Evolutionary conservation across 2,888 invertebrate species (phyloP), one percentile per base, ranked within the genome.

Genomic region (Oscheius onirici): DNA sequence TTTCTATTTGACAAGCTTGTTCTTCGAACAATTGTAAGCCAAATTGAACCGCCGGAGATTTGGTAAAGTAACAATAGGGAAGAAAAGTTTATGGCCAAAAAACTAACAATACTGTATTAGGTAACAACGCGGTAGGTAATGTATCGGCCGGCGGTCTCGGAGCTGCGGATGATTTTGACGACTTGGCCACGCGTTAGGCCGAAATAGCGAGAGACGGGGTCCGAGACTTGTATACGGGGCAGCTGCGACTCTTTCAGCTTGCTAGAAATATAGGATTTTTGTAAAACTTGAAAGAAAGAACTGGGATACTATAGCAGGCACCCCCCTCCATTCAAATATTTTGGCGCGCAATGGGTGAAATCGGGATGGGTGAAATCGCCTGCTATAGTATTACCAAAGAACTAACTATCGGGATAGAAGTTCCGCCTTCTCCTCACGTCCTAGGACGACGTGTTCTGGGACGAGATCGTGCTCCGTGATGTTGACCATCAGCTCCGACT

Each of bases 221-320:
- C 99, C 65, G 96, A 95, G 10, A 94, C 94, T 90, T 99, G 99
- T 88, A 99, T 99, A 88, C 97, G 92, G 93, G 99, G 99, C 88
- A 99, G 90, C 91, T 97, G 97, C 88, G 95, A 96, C 88, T 99
- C 99, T 89, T 97, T 99, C 61, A 99, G 89, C 90, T 99, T 99
- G 90, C 91, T 91, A 75, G n/a, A n/a, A n/a, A n/a, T n/a, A n/a
- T n/a, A n/a, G n/a, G n/a, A n/a, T n/a, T n/a, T n/a, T n/a, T n/a
- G n/a, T n/a, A n/a, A n/a, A n/a, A n/a, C n/a, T n/a, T n/a, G n/a
- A n/a, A n/a, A n/a, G n/a, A n/a, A n/a, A n/a, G n/a, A n/a, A n/a
- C n/a, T n/a, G n/a, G n/a, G n/a, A n/a, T n/a, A n/a, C n/a, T n/a
- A n/a, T n/a, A n/a, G n/a, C n/a, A n/a, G n/a, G n/a, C n/a, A n/a